These are phyloP conservation scores for Samia ricini DNA, from an alignment of 1,140 invertebrate genomes.

Conservation along the genomic window DNA sequence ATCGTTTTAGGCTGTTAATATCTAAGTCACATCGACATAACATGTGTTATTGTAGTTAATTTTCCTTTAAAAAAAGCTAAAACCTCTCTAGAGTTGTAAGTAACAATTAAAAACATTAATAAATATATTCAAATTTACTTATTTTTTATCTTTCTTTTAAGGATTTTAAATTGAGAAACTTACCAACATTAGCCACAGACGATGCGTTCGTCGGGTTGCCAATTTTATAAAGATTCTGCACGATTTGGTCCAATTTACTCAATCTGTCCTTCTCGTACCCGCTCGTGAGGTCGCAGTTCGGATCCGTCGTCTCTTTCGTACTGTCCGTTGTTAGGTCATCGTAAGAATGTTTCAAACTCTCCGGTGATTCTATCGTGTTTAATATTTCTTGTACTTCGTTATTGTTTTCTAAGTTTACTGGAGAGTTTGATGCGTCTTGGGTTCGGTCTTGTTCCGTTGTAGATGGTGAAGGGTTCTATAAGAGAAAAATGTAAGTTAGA, in stretches of 20 bases:
- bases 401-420: conserved; percentile 38
- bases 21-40: no score
- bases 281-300: conserved; percentile 13
- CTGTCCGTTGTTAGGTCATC: conserved; percentile 26
- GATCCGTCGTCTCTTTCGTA: conserved; percentile 17
- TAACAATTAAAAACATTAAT: no score
- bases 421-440: conserved; percentile 29
- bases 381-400: conserved; percentile 17
- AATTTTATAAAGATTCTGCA: conserved; percentile 65
- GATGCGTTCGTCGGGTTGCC: conserved; percentile 33
- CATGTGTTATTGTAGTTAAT: no score
- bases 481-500: not conserved
- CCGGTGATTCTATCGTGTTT: conserved; percentile 23
- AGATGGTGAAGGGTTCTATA: conserved; percentile 47
- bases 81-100: no score
- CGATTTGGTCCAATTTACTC: conserved; percentile 67
- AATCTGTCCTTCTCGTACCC: conserved; percentile 51
- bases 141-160: no score
- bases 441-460: conserved; percentile 27
- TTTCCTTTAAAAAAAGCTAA: no score
- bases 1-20: no score
- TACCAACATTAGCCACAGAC: conserved; percentile 14
- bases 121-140: no score
- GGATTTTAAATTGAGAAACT: no score
- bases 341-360: conserved; percentile 24